These are phyloP conservation scores for Rhadina sibilatrix DNA, from an alignment of 2,113 vertebrate species.

Conservation along the genomic window DNA sequence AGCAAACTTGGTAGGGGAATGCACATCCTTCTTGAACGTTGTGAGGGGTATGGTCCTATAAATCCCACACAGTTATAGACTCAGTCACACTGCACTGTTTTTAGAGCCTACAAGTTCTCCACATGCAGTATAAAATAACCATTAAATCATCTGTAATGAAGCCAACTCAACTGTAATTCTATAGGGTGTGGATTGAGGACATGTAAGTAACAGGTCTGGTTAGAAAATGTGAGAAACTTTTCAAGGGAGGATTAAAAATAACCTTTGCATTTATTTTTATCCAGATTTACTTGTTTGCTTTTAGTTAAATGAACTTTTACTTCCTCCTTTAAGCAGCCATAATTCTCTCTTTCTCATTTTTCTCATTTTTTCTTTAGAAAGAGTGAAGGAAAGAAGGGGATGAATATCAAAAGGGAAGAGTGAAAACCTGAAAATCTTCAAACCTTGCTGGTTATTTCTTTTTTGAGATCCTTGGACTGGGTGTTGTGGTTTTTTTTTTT, in stretches of 20 bases:
- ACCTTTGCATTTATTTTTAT: not conserved
- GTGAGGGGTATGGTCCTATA: not conserved
- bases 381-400: not conserved
- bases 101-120: not conserved
- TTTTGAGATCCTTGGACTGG: not conserved
- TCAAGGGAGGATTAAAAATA: not conserved
- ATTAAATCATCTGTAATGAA: constrained; percentile 12
- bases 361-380: not conserved
- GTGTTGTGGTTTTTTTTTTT: too few species aligned
- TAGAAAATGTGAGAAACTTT: not conserved
- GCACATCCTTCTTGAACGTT: not conserved
- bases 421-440: not conserved
- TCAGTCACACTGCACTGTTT: not conserved
- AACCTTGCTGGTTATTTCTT: not conserved
- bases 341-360: not conserved
- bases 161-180: constrained; percentile 25
- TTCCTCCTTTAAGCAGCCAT: not conserved
- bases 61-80: not conserved
- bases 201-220: not conserved
- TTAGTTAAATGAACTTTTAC: not conserved
- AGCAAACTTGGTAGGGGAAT: not conserved
- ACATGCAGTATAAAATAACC: not conserved
- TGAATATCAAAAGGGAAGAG: not conserved
- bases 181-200: not conserved
- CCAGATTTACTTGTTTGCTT: not conserved